Evolutionary conservation across 2,113 vertebrate species (phyloP).

Genomic region (Miniopterus natalensis): DNA sequence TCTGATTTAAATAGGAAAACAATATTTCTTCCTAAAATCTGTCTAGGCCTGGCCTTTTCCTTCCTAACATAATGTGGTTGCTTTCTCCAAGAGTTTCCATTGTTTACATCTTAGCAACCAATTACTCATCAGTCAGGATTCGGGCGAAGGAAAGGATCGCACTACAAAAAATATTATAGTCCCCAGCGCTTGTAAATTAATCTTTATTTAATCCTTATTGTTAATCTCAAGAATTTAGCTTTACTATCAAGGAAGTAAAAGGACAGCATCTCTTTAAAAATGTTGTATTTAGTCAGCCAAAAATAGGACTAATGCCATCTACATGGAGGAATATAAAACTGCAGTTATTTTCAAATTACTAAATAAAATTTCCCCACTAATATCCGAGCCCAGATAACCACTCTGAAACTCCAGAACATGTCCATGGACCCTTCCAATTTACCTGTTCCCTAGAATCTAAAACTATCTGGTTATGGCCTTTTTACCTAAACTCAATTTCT

Average conservation of each 20-base stretch:
- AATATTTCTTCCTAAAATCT: not conserved
- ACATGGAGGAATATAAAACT: not conserved
- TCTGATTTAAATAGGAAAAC: not conserved
- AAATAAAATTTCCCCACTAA: not conserved
- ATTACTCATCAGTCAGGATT: not conserved
- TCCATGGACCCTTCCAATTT: not conserved
- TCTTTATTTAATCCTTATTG: not conserved
- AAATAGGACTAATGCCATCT: slow-evolving; percentile 24
- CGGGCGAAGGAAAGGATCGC: not conserved
- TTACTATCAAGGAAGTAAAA: slow-evolving; percentile 9
- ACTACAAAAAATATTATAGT: not conserved
- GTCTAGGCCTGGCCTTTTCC: not conserved
- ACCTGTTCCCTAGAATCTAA: not conserved
- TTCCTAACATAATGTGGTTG: not conserved
- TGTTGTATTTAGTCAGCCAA: not conserved
- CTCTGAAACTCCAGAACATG: not conserved
- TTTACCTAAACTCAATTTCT: not conserved
- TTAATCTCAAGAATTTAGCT: slow-evolving; percentile 8
- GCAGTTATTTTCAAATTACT: not conserved
- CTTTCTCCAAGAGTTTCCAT: not conserved
- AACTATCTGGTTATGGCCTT: not conserved
- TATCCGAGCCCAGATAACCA: not conserved
- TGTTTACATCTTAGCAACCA: not conserved
- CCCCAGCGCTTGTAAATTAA: not conserved
- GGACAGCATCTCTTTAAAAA: slow-evolving; percentile 23